Conservation (phyloP, 2,888 invertebrate genomes). For the Drepanosiphum platanoidis region DNA sequence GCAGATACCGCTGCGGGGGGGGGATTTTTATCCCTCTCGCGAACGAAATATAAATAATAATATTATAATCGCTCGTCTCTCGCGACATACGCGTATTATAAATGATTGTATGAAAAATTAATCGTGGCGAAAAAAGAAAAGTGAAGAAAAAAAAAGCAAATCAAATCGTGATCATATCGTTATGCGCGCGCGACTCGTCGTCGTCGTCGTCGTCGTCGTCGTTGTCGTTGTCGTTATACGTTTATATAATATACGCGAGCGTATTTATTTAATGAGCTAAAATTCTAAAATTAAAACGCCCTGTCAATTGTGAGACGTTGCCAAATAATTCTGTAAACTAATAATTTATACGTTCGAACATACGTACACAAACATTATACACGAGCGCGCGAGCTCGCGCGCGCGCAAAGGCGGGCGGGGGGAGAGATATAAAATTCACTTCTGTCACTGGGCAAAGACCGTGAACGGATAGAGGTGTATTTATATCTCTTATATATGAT, state of each 20-base stretch:
- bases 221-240: too few relatives aligned
- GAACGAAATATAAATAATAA: background rate
- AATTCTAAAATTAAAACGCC: constrained; percentile 58
- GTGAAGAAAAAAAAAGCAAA: too few relatives aligned
- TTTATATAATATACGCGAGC: too few relatives aligned
- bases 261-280: constrained; percentile 56
- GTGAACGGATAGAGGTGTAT: constrained; percentile 47
- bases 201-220: too few relatives aligned
- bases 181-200: too few relatives aligned
- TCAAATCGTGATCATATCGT: background rate
- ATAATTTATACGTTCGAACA: constrained; percentile 58
- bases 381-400: constrained; percentile 1
- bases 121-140: too few relatives aligned
- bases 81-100: too few relatives aligned
- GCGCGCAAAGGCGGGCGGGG: background rate
- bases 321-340: constrained; percentile 59
- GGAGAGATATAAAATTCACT: constrained; percentile 47
- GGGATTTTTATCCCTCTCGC: constrained; percentile 3
- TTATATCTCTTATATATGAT: background rate
- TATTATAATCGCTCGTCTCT: too few relatives aligned
- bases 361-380: constrained; percentile 46
- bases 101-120: background rate
- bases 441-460: constrained; percentile 52
- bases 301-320: constrained; percentile 53
- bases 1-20: constrained; percentile 46